Evolutionary conservation across 2,888 invertebrate species (phyloP), one percentile per base, ranked within the genome.

Genomic region (Chloroclysta siterata): DNA sequence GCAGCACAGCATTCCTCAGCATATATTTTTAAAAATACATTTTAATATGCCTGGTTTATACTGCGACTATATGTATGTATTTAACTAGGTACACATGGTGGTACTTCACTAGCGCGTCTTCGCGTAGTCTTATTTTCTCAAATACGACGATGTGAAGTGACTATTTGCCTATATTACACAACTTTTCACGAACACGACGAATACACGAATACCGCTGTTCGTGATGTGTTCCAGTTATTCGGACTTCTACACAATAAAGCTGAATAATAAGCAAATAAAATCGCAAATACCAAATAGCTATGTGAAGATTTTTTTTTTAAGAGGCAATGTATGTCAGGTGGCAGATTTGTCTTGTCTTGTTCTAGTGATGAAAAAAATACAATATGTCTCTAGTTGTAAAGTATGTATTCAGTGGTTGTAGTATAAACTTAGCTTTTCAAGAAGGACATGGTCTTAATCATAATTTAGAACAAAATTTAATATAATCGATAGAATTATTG

Each of bases 1-100:
- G 77, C 72, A 75, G 79, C 79, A 81, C 84, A 82, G 83, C 88
- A 90, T 89, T 89, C 89, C 90, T 85, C 84, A 80, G 77, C 80
- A 80, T 80, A 85, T 82, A 82, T 83, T 81, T 83, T 80, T 76
- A 71, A 78, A 76, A 76, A 74, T 66, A 65, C 65, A 64, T 66
- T 53, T 63, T 68, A 51, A 58, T 47, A 56, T 47, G 50, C 44
- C 51, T 51, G 48, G 63, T 64, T 60, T 64, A 53, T 8, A 56
- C 52, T 55, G 47, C 22, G 42, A 55, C 54, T 53, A 44, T 15
- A n/a, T n/a, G n/a, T n/a, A n/a, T n/a, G n/a, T n/a, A 44, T 15
- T 44, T 14, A 39, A 11, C 11, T 11, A 39, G 1, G 1, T 39
- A 39, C 11, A 39, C n/a, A 42, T n/a, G n/a, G n/a, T n/a, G n/a